Evolutionary conservation across 2,113 vertebrate genomes (phyloP).

Genomic region (Shinisaurus crocodilurus): DNA sequence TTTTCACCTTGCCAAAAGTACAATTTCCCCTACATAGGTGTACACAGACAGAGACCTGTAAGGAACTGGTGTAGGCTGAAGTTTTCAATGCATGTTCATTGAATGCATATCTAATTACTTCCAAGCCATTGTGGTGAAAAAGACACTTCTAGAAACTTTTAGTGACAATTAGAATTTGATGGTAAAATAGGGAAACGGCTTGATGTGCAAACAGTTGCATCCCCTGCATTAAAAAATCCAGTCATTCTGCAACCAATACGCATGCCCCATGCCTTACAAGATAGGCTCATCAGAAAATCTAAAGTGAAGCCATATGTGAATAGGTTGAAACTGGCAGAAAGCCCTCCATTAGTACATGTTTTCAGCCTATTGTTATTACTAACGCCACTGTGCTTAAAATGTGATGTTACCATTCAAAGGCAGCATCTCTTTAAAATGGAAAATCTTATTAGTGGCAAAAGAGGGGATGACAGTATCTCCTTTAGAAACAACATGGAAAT

Average conservation of each 20-base stretch:
- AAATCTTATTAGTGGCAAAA: constrained; percentile 35
- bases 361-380: constrained; percentile 6
- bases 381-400: constrained; percentile 11
- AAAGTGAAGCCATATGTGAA: neutral
- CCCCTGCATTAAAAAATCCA: fast-evolving
- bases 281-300: fast-evolving
- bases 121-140: too few species aligned
- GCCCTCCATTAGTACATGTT: constrained; percentile 35
- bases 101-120: neutral
- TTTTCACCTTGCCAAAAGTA: neutral
- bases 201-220: neutral
- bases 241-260: fast-evolving
- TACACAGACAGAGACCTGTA: neutral
- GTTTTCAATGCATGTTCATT: neutral
- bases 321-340: constrained; percentile 25
- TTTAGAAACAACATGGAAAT: constrained; percentile 18
- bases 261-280: fast-evolving
- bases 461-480: neutral
- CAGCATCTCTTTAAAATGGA: constrained; percentile 18
- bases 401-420: neutral
- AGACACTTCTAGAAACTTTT: neutral
- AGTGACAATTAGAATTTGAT: neutral
- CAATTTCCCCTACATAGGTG: neutral
- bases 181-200: neutral
- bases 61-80: neutral